Evolutionary conservation across 2,113 vertebrate genomes (phyloP).

Genomic region (Istiophorus platypterus): DNA sequence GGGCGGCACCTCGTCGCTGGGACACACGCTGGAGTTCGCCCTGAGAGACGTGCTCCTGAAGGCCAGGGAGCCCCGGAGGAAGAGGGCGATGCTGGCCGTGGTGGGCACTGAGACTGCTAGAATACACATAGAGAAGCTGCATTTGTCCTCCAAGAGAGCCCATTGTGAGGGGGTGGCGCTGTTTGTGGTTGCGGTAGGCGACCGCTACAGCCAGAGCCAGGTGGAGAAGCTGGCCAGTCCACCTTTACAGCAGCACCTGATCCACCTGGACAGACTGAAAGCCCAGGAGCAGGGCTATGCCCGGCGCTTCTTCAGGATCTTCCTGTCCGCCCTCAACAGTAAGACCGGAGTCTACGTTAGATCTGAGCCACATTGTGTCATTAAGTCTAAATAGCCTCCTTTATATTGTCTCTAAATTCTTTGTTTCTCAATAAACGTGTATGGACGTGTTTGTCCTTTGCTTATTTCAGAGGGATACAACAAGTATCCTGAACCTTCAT

Average conservation of each 20-base stretch:
- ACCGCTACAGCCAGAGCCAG: constrained; percentile 60
- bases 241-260: constrained; percentile 86
- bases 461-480: constrained; percentile 81
- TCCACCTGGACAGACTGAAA: constrained; percentile 77
- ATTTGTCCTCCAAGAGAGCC: constrained; percentile 77
- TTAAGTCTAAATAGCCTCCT: background rate
- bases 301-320: constrained; percentile 83
- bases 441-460: background rate
- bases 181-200: constrained; percentile 86
- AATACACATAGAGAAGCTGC: constrained; percentile 82
- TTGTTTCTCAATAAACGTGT: background rate
- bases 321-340: constrained; percentile 87
- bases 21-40: constrained; percentile 82
- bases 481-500: constrained; percentile 79
- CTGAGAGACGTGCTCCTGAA: constrained; percentile 82
- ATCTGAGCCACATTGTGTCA: background rate
- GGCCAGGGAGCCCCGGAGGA: constrained; percentile 68
- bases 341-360: constrained; percentile 61
- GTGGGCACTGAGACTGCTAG: constrained; percentile 82
- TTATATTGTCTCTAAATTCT: too few species aligned
- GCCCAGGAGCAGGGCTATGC: constrained; percentile 79
- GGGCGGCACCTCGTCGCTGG: constrained; percentile 81
- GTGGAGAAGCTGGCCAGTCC: constrained; percentile 83
- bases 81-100: constrained; percentile 82
- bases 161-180: constrained; percentile 88